Evolutionary conservation across 2,888 invertebrate genomes (phyloP), one percentile per base, ranked within the genome.

Genomic region (Calliscelio sp.): DNA sequence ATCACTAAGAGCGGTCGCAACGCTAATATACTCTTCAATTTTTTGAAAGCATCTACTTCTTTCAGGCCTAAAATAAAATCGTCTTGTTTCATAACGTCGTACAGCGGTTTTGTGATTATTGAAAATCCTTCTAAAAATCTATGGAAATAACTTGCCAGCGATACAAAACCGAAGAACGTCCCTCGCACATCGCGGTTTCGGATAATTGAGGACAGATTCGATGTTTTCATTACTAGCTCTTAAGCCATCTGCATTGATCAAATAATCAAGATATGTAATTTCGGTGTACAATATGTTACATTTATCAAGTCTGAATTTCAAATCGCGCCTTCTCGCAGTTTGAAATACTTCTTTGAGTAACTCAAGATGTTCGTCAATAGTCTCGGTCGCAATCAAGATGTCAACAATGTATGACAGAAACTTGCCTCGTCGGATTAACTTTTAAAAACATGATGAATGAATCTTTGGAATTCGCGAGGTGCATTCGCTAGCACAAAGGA

Each of bases 1-100:
- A 92, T 85, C 4, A 85, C 77, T 49, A 92, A 84, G 20, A 90
- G 79, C 14, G 90, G 90, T 65, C 82, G 35, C 5, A 49, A 41
- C 7, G 81, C 20, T 66, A 91, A 81, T 16, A 6, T 14, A 3
- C 3, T 22, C 66, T 89, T 89, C 8, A 90, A 51, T 11, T 38
- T 71, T 16, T 88, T 80, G 59, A 90, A 89, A 16, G 86, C 83
- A 0, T 73, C 20, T 8, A 85, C 18, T 65, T 90, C 87, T 28
- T 85, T 41, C 22, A 11, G 18, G 0, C 85, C 87, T 66, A 90
- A 90, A 32, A 74, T 38, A 82, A 90, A 91, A 16, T 41, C 59
- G n/a, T 51, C 51, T 24, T 38, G 75, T 41, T 51, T 51, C 0
- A 57, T 28, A 0, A 41, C 0, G 63, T 59, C 41, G 8, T 59